Conservation (phyloP, 2,113 vertebrate genomes). For the Tragelaphus buxtoni region DNA sequence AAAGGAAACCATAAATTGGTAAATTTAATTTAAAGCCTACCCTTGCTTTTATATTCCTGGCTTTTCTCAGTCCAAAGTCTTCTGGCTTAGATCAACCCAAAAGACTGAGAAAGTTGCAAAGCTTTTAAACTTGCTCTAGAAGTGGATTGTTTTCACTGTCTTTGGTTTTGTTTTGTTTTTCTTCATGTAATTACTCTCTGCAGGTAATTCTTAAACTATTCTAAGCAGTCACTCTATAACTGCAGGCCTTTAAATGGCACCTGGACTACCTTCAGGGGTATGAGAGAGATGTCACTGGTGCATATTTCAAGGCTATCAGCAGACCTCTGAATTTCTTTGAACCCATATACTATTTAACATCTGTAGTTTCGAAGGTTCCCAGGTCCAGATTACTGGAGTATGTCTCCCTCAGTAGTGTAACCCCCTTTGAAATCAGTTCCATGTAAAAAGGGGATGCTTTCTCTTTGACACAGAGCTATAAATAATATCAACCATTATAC, state of each 20-base stretch:
- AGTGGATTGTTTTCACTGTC: neutral
- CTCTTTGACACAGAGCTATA: neutral
- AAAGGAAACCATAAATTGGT: slow-evolving; percentile 32
- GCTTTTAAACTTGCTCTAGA: neutral
- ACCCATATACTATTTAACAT: neutral
- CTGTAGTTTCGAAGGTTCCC: neutral
- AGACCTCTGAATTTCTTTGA: neutral
- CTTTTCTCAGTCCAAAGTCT: slow-evolving; percentile 9
- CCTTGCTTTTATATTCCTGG: slow-evolving; percentile 14
- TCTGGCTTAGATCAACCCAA: neutral
- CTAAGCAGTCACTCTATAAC: neutral
- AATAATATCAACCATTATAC: neutral
- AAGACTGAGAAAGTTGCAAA: neutral
- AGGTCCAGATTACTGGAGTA: neutral
- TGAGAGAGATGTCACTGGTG: neutral
- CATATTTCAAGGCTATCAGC: neutral
- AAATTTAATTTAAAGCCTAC: slow-evolving; percentile 34
- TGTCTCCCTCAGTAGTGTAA: neutral
- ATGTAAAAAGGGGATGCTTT: neutral
- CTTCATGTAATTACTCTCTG: neutral
- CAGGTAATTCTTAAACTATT: neutral
- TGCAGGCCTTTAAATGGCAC: neutral
- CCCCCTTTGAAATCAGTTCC: neutral
- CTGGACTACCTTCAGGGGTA: neutral
- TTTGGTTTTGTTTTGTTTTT: neutral